Base-by-base conservation (phyloP, 1,140 invertebrate genomes). In the Drosophila biarmipes region DNA sequence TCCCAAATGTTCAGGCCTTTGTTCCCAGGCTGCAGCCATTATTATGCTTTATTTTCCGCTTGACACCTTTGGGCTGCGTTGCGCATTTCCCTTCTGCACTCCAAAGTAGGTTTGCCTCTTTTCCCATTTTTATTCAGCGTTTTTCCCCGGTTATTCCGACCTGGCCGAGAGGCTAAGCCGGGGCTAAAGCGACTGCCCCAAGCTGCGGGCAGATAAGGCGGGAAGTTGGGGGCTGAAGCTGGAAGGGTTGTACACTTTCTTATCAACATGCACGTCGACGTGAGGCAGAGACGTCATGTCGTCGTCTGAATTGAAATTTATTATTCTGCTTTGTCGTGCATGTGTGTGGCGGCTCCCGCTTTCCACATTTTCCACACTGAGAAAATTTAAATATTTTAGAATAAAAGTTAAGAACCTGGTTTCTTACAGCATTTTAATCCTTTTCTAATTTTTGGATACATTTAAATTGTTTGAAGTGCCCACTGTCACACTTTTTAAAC, bases 31-130 rank as follows among this genome's bases (percentile, higher is more conserved):
- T 78, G 84, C 54, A 55, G 37, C 66, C 45, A 64, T 77, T 69
- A 82, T 86, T 86, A 87, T 86, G 82, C 82, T 86, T 87, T 86
- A 87, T 89, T 86, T 86, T 86, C 82, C 82, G 84, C 84, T 82
- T 87, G 82, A 89, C 82, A 86, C 84, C 82, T 86, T 82, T 86
- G 78, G 64, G 78, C 69, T 87, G 71, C 82, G 78, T 82, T 86
- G 84, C 82, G 82, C 82, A 86, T 86, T 86, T 86, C 82, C 84
- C 74, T 78, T 86, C 52, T 46, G 52, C 80, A 84, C 71, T 46
- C 73, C 73, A 64, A 57, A 56, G 40, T 24, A 4, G 24, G 24
- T 24, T 24, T 24, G 55, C 64, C 58, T 64, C 15, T 64, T 61
- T 62, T 17, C 61, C 54, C 77, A 61, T 53, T 64, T 62, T 40